A percentile compares a stretch with the other conserved stretches of the same genome.
phyloP scores from a whole-genome alignment of 2,888 invertebrate genomes.

The Acanthosepion lycidas region DNA sequence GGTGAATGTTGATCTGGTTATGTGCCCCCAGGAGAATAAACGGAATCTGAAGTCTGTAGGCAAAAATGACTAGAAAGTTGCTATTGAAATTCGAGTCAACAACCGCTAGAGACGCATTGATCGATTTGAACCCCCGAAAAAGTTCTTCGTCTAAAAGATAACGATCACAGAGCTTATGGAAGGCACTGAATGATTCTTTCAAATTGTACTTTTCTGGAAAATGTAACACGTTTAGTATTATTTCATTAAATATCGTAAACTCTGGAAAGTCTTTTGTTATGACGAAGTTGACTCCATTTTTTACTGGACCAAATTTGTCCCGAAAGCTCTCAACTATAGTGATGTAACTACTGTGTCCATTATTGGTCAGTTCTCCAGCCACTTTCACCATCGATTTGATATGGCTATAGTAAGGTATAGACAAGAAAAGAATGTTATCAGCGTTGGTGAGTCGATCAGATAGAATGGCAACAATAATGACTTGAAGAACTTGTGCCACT shows the following conservation, averaged over 20 bases:
- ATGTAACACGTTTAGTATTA: not conserved
- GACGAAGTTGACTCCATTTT: not conserved
- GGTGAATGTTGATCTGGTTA: not conserved
- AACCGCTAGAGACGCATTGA: not conserved
- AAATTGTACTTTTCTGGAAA: not conserved
- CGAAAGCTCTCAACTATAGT: not conserved
- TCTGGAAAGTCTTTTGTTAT: not conserved
- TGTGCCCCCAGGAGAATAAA: not conserved
- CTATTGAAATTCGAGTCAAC: not conserved
- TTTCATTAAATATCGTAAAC: not conserved
- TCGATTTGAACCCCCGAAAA: not conserved
- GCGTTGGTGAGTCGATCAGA: not conserved
- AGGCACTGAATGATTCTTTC: not conserved
- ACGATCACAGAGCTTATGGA: not conserved
- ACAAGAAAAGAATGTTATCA: not conserved
- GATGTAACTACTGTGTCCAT: not conserved
- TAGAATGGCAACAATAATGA: not conserved
- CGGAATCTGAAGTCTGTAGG: not conserved
- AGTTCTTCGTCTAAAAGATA: not conserved
- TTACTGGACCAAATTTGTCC: not conserved
- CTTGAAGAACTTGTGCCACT: not conserved
- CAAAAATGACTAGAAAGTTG: not conserved
- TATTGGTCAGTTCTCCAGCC: not conserved
- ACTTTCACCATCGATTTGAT: not conserved
- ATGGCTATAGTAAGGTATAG: not conserved